phyloP scores from a whole-genome alignment of 2,113 vertebrate genomes.

The Hemiscyllium ocellatum region DNA sequence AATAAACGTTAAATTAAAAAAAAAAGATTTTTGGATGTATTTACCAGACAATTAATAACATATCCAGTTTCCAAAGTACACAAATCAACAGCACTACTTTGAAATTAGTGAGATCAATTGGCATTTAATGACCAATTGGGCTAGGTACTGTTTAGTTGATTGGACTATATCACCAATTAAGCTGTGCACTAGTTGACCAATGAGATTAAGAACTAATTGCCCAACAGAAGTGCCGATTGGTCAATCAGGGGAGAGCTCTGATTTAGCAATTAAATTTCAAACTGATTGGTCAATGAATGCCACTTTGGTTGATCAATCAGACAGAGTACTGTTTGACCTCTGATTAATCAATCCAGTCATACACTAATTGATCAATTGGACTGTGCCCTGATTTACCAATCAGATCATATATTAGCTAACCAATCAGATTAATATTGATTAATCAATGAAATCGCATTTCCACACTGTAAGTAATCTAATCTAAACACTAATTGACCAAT shows the following conservation, averaged over 20 bases:
- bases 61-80: neutral
- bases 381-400: neutral
- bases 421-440: neutral
- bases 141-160: too few species aligned
- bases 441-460: neutral
- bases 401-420: neutral
- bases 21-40: neutral
- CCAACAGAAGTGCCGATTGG: neutral
- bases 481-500: neutral
- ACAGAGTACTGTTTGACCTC: neutral
- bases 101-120: neutral
- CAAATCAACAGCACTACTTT: neutral
- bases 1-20: neutral
- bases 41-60: neutral
- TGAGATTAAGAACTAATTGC: neutral
- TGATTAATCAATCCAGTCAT: neutral
- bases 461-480: too few species aligned
- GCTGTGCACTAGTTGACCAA: neutral
- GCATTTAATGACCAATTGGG: neutral
- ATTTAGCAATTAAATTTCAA: neutral
- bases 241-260: neutral
- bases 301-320: neutral
- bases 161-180: too few species aligned
- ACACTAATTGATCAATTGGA: neutral
- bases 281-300: neutral